These are phyloP conservation scores for Willowsia nigromaculata DNA, from an alignment of 2,888 invertebrate genomes.

Conservation along the genomic window DNA sequence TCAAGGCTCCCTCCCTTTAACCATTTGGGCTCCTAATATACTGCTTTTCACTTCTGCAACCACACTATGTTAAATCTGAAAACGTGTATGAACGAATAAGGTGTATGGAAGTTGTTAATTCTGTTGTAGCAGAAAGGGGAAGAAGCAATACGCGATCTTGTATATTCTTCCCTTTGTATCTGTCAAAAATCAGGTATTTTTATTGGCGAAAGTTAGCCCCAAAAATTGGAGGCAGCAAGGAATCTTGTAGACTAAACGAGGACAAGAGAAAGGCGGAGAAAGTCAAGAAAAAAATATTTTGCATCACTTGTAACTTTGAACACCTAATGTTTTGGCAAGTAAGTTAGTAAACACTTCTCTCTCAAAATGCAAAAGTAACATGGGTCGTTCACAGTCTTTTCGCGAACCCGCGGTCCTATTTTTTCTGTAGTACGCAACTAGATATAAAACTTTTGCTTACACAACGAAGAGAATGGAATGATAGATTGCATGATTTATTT, in stretches of 20 bases:
- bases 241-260: conserved; percentile 36
- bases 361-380: too few species aligned
- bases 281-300: background rate
- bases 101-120: background rate
- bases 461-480: too few species aligned
- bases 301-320: background rate
- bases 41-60: background rate
- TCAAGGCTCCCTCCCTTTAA: background rate
- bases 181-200: conserved; percentile 33
- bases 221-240: background rate
- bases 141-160: background rate
- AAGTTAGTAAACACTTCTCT: background rate
- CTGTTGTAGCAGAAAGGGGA: background rate
- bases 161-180: background rate
- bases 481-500: too few species aligned
- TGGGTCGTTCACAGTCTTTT: too few species aligned
- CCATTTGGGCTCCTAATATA: background rate
- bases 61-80: background rate
- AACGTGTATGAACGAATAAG: background rate
- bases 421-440: too few species aligned
- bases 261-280: conserved; percentile 26
- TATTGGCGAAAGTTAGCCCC: conserved; percentile 31
- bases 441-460: too few species aligned
- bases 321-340: background rate
- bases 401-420: too few species aligned